These are phyloP conservation scores for Busseola fusca DNA, from an alignment of 2,888 invertebrate species.

Conservation along the genomic window DNA sequence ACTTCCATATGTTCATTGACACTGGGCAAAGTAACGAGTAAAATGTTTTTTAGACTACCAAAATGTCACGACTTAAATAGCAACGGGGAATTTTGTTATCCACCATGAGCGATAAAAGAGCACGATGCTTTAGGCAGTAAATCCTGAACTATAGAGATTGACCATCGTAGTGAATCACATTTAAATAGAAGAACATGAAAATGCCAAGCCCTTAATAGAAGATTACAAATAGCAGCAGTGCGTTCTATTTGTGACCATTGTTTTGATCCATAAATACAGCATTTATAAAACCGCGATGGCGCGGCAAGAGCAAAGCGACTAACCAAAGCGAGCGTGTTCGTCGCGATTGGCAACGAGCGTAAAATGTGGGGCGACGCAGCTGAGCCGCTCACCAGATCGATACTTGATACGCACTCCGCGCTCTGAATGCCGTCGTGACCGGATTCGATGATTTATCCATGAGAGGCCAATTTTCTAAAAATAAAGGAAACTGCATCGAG, in stretches of 20 bases:
- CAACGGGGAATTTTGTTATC: background rate
- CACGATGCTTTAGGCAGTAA: constrained; percentile 34
- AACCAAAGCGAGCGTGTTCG: constrained; percentile 72
- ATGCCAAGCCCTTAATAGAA: constrained; percentile 64
- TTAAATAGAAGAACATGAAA: constrained; percentile 61
- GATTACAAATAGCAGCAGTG: constrained; percentile 60
- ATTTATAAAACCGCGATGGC: constrained; percentile 58
- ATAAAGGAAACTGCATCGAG: constrained; percentile 60
- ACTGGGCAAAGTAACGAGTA: background rate
- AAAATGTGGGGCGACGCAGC: constrained; percentile 84
- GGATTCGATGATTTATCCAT: constrained; percentile 76
- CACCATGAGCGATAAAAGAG: constrained; percentile 16
- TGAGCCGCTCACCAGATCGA: constrained; percentile 84
- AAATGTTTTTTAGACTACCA: constrained; percentile 1
- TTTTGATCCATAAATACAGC: constrained; percentile 70
- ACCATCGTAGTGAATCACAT: constrained; percentile 43
- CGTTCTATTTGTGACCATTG: constrained; percentile 67
- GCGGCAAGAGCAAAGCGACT: constrained; percentile 63
- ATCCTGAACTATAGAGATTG: constrained; percentile 50
- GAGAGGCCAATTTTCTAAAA: constrained; percentile 67
- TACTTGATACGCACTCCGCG: constrained; percentile 85
- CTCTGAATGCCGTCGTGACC: constrained; percentile 81
- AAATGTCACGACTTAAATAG: constrained; percentile 20
- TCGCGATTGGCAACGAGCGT: constrained; percentile 79
- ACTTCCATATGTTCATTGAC: constrained; percentile 18